Conservation (phyloP, 1,140 invertebrate genomes). For the Capitella teleta region DNA sequence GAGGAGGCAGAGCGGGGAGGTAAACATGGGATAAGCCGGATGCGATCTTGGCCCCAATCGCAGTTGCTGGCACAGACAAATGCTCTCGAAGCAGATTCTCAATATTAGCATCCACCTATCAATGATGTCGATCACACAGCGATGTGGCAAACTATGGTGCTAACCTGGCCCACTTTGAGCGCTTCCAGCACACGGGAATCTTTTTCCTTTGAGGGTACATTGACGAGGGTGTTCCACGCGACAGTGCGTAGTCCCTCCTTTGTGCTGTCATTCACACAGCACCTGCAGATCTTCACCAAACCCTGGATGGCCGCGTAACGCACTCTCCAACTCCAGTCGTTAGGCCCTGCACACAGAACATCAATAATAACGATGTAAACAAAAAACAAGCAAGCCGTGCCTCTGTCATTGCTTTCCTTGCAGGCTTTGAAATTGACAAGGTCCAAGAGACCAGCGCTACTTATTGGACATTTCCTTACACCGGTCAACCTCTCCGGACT, state of each 20-base stretch:
- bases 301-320: conserved; percentile 37
- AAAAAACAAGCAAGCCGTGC: conserved; percentile 14
- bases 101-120: conserved; percentile 28
- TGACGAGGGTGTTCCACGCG: conserved; percentile 31
- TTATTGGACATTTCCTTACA: conserved; percentile 16
- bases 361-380: too few relatives aligned
- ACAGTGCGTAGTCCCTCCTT: conserved; percentile 29
- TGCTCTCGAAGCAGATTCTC: conserved; percentile 20
- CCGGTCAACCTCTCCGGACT: conserved; percentile 14
- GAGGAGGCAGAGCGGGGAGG: conserved; percentile 30
- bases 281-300: conserved; percentile 32
- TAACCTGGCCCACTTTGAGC: conserved; percentile 38
- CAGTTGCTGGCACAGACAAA: conserved; percentile 9
- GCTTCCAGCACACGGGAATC: conserved; percentile 37
- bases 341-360: conserved; percentile 24
- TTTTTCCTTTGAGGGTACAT: conserved; percentile 29
- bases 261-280: conserved; percentile 21
- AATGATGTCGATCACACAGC: not conserved
- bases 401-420: conserved; percentile 23
- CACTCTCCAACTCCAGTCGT: conserved; percentile 40
- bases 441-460: conserved; percentile 32
- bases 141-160: not conserved
- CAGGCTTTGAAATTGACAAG: conserved; percentile 26
- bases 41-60: conserved; percentile 27
- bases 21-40: conserved; percentile 24